Base-by-base conservation (phyloP, 2,797 vertebrate species). In the Chanos chanos region DNA sequence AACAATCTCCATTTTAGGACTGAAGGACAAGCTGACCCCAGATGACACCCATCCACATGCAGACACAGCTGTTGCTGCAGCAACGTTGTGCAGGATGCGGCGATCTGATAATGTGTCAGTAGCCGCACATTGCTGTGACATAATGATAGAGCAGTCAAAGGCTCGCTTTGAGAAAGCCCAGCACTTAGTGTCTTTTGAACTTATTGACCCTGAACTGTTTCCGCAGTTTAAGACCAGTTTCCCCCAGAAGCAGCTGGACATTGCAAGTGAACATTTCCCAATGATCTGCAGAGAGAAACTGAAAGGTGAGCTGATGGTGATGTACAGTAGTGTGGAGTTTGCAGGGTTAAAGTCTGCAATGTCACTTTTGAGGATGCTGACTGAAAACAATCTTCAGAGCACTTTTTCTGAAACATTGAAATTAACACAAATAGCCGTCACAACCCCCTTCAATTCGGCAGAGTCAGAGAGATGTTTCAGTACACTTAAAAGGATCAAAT, bases 181-280 rank as follows among this genome's bases (percentile, higher is more conserved):
- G 7, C 48, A 28, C 9, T 5, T 50, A 2, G n/a, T n/a, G n/a
- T n/a, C n/a, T n/a, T n/a, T n/a, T n/a, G n/a, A n/a, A n/a, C n/a
- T n/a, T n/a, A 53, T 36, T 36, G 31, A 12, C 18, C 4, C 4
- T 22, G 2, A 1, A 21, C 4, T 4, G 4, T 53, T 53, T 19
- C 6, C 13, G 2, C 12, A n/a, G 50, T 53, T 25, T 24, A 53
- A 53, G 33, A 33, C 50, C 50, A 36, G 19, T 37, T 53, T 53
- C 50, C 33, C 50, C 13, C n/a, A 34, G 15, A 53, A 22, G 28
- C 50, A 53, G 33, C 50, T 53, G 50, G 50, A 53, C 50, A 37
- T 53, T 37, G 50, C 19, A 37, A 18, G 13, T 53, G 7, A 53
- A 37, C 15, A 24, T 37, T 36, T 36, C 50, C 31, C 31, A 22